Evolutionary conservation across 2,797 vertebrate genomes (phyloP).

Genomic region (Danio choprae): DNA sequence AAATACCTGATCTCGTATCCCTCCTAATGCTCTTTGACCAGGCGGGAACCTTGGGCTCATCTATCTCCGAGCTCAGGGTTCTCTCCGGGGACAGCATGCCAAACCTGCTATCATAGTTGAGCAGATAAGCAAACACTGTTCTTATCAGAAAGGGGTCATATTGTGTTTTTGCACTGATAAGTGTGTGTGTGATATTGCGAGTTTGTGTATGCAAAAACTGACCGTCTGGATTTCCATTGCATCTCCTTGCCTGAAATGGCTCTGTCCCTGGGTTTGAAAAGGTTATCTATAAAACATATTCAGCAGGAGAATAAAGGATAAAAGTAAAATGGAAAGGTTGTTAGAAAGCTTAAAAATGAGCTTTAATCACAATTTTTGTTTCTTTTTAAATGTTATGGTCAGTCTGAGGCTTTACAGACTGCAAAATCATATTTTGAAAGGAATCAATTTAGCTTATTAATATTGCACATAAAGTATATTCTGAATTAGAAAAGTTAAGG

Average conservation of each 20-base stretch:
- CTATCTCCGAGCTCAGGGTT: too few relatives aligned
- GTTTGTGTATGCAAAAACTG: constrained; percentile 64
- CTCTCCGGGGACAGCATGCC: too few relatives aligned
- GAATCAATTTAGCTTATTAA: too few relatives aligned
- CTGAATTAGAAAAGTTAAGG: constrained; percentile 28
- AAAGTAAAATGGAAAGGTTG: constrained; percentile 21
- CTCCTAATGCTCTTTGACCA: too few relatives aligned
- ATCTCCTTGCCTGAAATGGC: constrained; percentile 94
- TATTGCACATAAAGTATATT: constrained; percentile 36
- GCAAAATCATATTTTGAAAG: too few relatives aligned
- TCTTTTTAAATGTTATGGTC: neutral
- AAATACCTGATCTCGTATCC: too few relatives aligned
- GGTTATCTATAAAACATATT: constrained; percentile 86
- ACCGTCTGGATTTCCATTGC: constrained; percentile 95
- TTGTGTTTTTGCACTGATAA: constrained; percentile 45
- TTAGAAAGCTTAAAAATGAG: constrained; percentile 39
- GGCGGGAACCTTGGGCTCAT: too few relatives aligned
- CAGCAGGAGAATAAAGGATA: constrained; percentile 37
- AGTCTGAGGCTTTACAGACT: too few relatives aligned
- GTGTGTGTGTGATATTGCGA: constrained; percentile 36
- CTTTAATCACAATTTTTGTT: too few relatives aligned
- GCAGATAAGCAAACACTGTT: constrained; percentile 16
- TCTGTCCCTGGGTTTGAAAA: constrained; percentile 94
- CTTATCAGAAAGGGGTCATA: constrained; percentile 27
- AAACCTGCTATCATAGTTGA: too few relatives aligned